Base-by-base conservation (phyloP, 1,140 invertebrate genomes). In the Helicoverpa zea region DNA sequence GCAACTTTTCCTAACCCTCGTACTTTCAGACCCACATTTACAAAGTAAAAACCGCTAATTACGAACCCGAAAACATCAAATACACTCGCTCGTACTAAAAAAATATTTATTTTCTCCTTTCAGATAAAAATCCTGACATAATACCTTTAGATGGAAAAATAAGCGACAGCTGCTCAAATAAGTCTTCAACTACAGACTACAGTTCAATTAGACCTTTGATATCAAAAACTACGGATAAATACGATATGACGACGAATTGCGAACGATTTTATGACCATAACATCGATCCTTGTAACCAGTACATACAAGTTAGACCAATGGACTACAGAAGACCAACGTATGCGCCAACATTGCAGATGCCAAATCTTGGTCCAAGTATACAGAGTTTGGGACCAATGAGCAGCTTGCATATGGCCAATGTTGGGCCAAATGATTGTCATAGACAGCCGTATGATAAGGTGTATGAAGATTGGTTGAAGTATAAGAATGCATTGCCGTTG, bases 71-170 rank as follows among this genome's bases (percentile, higher is more conserved):
- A 61, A 58, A 58, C 18, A 76, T 30, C 43, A 64, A 64, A 64
- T 16, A 29, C 72, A 64, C 18, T 52, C 23, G 12, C 16, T 16
- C 13, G 3, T 10, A 76, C 49, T 64, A 77, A 51, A 54, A 23
- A 35, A 59, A 9, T 30, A 52, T 76, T 58, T 74, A 72, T 51
- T 63, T 14, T 51, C 11, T 83, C 23, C 81, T 89, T 84, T 2
- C 88, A 91, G 93, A 94, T 51, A 94, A 94, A 88, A 94, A 94
- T 64, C 93, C 93, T 0, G 93, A 94, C 59, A 94, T 94, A 81
- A 94, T 94, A 80, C 93, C 93, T 0, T 84, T 94, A 51, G 92
- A 94, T 58, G 89, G 89, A 0, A 94, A 94, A 90, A 88, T 92
- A 83, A 92, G 90, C 66, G 91, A 94, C 72, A 93, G 83, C 35